These are phyloP conservation scores for Orchestes rusci DNA, from an alignment of 2,888 invertebrate species.

Conservation along the genomic window DNA sequence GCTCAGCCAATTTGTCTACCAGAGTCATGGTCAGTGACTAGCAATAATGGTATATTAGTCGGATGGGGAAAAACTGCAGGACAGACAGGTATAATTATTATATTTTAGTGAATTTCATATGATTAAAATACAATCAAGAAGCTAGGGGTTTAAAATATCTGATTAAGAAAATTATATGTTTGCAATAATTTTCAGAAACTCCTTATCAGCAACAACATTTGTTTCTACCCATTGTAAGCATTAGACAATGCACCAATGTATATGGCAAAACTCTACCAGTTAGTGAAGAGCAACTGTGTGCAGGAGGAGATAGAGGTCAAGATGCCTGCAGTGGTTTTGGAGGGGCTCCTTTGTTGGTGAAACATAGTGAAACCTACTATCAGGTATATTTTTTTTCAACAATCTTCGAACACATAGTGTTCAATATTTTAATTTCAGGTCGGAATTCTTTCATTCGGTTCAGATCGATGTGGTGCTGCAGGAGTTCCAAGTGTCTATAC, in stretches of 20 bases:
- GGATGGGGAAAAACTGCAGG: slow-evolving; percentile 69
- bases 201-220: slow-evolving; percentile 51
- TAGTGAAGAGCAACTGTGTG: slow-evolving; percentile 60
- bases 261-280: slow-evolving; percentile 56
- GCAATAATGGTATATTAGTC: slow-evolving; percentile 53
- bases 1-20: slow-evolving; percentile 65
- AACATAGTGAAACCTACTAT: slow-evolving; percentile 54
- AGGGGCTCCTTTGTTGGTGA: slow-evolving; percentile 63
- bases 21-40: slow-evolving; percentile 41
- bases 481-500: slow-evolving; percentile 73
- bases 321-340: slow-evolving; percentile 77
- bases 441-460: slow-evolving; percentile 74
- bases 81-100: slow-evolving; percentile 47
- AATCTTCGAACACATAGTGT: neutral
- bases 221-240: slow-evolving; percentile 58
- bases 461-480: slow-evolving; percentile 66
- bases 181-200: slow-evolving; percentile 28
- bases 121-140: neutral
- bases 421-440: slow-evolving; percentile 47
- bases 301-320: slow-evolving; percentile 64
- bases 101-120: neutral
- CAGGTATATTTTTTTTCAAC: slow-evolving; percentile 47
- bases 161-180: neutral
- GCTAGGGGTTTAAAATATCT: neutral
- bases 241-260: slow-evolving; percentile 59